A percentile compares a stretch with the other conserved stretches of the same genome.
phyloP scores from a whole-genome alignment of 2,888 invertebrate species.

The Hesperia comma region DNA sequence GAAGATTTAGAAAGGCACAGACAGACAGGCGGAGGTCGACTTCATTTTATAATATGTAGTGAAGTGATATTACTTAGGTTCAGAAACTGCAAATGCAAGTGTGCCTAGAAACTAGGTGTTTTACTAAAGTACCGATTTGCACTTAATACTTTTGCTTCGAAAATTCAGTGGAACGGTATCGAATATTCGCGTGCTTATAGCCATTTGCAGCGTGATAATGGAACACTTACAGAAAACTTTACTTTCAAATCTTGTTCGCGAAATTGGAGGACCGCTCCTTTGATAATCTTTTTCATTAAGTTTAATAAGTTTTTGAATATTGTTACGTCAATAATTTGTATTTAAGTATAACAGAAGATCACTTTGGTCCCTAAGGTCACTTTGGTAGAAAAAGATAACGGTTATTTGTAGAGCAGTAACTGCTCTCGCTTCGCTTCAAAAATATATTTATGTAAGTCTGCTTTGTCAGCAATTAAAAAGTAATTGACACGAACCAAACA shows the following conservation, averaged over 20 bases:
- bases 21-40: too few species aligned
- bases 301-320: conserved; percentile 1
- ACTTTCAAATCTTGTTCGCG: conserved; percentile 2
- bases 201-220: conserved; percentile 20
- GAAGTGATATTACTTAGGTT: too few species aligned
- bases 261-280: neutral
- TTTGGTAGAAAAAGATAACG: neutral
- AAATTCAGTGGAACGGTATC: conserved; percentile 20
- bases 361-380: too few species aligned
- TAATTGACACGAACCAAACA: too few species aligned
- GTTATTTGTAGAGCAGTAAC: too few species aligned
- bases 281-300: conserved; percentile 6
- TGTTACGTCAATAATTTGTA: neutral
- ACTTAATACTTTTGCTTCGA: conserved; percentile 8
- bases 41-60: too few species aligned
- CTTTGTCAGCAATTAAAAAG: too few species aligned
- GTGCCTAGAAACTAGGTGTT: neutral
- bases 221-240: conserved; percentile 16
- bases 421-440: too few species aligned
- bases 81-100: neutral
- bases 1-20: too few species aligned
- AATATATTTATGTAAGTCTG: too few species aligned
- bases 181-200: conserved; percentile 17
- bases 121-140: conserved; percentile 6
- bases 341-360: neutral